phyloP scores from a whole-genome alignment of 2,888 invertebrate genomes.

The Xestia rhomboidea region DNA sequence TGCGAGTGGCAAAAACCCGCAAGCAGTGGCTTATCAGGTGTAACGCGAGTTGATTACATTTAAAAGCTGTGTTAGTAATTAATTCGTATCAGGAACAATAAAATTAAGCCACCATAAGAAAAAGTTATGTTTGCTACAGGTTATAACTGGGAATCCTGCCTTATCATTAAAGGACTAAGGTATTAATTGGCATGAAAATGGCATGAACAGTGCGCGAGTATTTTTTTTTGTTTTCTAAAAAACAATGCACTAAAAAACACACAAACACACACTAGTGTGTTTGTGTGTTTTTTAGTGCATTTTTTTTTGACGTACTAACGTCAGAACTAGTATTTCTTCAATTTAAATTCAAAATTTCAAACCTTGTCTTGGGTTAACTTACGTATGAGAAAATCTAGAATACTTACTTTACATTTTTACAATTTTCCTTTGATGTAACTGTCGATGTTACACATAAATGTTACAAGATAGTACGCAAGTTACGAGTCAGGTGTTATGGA shows the following conservation, averaged over 20 bases:
- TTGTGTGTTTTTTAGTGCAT: no score
- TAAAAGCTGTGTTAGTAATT: background rate
- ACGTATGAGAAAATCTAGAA: background rate
- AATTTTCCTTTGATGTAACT: conserved; percentile 29
- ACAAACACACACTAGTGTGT: no score
- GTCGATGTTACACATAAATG: conserved; percentile 22
- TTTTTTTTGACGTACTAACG: no score
- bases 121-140: background rate
- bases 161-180: background rate
- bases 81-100: background rate
- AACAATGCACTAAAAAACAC: no score
- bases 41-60: background rate
- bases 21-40: no score
- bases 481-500: conserved; percentile 53
- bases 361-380: background rate
- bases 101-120: background rate
- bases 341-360: background rate
- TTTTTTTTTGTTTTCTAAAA: no score
- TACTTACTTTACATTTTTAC: background rate
- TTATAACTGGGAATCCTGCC: background rate
- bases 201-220: no score
- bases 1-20: no score
- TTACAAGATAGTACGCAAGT: conserved; percentile 36
- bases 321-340: no score
- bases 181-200: background rate